phyloP scores from a whole-genome alignment of 2,797 vertebrate species.

The Dipus sagitta region DNA sequence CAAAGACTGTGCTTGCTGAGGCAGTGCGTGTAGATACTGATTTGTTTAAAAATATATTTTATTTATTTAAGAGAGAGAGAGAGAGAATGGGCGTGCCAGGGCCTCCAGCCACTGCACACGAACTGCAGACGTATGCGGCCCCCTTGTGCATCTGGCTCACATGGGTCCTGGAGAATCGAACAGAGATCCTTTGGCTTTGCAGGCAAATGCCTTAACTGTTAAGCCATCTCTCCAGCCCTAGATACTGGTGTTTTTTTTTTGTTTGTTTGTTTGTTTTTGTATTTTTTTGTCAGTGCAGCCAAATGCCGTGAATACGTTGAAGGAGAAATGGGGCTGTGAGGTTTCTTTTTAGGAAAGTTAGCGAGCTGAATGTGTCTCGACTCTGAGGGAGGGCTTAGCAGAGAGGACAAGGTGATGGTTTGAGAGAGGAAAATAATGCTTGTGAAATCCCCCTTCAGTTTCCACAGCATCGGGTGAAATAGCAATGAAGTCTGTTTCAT shows the following conservation, averaged over 20 bases:
- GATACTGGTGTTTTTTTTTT: too few species aligned
- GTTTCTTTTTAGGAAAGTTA: constrained; percentile 45
- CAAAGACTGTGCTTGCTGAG: not conserved
- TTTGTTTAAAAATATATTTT: too few species aligned
- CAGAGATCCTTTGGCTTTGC: too few species aligned
- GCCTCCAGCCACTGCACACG: too few species aligned
- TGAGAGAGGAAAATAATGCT: not conserved
- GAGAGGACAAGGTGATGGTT: not conserved
- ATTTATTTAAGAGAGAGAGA: too few species aligned
- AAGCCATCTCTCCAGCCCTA: too few species aligned
- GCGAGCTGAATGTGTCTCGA: not conserved
- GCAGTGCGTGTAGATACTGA: not conserved
- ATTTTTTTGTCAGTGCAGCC: not conserved
- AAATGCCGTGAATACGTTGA: not conserved
- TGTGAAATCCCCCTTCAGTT: not conserved
- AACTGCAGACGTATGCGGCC: too few species aligned
- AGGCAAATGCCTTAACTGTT: too few species aligned
- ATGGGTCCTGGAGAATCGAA: too few species aligned
- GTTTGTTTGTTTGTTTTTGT: too few species aligned
- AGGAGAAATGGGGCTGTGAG: not conserved
- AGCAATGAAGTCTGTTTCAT: not conserved
- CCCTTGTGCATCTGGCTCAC: too few species aligned
- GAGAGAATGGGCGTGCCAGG: too few species aligned
- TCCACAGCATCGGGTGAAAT: not conserved
- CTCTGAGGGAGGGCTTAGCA: not conserved